Conservation (phyloP, 2,113 vertebrate genomes). For the Leuciscus idus region DNA sequence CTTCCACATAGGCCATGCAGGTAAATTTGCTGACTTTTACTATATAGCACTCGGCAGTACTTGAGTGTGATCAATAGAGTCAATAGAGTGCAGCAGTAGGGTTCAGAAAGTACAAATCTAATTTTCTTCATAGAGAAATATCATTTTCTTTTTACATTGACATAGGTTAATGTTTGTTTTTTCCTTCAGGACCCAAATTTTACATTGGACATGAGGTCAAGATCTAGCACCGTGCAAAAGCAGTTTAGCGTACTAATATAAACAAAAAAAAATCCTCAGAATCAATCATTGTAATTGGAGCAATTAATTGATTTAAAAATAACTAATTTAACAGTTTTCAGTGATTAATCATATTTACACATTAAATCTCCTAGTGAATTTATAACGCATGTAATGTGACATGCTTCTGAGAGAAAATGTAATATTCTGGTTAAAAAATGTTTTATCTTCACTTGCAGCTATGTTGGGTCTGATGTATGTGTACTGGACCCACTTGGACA, state of each 20-base stretch:
- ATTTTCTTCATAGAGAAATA: background rate
- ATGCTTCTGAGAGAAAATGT: background rate
- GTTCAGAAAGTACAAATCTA: background rate
- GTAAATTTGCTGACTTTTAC: slow-evolving; percentile 72
- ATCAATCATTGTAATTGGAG: background rate
- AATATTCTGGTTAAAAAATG: too few relatives aligned
- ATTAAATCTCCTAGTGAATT: background rate
- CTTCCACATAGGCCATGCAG: slow-evolving; percentile 95
- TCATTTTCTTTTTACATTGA: background rate
- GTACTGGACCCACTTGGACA: slow-evolving; percentile 98
- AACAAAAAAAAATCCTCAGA: background rate
- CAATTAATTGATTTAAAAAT: background rate
- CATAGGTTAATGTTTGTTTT: background rate
- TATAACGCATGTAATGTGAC: background rate
- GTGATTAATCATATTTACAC: background rate
- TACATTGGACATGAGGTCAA: background rate
- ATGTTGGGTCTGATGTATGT: slow-evolving; percentile 97
- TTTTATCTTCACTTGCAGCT: slow-evolving; percentile 75
- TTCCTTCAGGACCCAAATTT: background rate
- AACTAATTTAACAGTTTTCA: background rate
- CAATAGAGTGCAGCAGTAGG: background rate
- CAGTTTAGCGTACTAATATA: too few relatives aligned
- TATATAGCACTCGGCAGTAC: background rate
- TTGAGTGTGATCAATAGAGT: background rate
- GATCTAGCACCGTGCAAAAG: background rate